phyloP scores from a whole-genome alignment of 2,797 vertebrate genomes.

The Podarcis siculus region DNA sequence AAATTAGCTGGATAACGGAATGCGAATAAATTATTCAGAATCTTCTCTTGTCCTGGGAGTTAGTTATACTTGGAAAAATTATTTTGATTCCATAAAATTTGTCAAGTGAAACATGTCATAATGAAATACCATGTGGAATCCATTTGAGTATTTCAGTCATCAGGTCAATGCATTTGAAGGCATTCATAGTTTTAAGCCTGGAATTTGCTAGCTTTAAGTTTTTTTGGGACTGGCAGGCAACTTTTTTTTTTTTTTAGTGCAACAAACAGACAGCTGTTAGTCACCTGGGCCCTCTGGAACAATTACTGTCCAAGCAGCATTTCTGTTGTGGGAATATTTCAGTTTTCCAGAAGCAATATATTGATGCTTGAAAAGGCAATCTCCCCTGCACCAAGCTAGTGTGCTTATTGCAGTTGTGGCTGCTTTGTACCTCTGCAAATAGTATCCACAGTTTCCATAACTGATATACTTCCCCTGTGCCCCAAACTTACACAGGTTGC shows the following conservation, averaged over 20 bases:
- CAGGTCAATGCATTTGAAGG: neutral
- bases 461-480: neutral
- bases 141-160: neutral
- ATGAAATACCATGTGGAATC: neutral
- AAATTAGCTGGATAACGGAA: slow-evolving; percentile 66
- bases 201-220: neutral
- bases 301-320: neutral
- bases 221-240: neutral
- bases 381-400: neutral
- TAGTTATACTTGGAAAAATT: slow-evolving; percentile 57
- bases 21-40: slow-evolving; percentile 62
- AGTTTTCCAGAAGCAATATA: neutral
- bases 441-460: neutral
- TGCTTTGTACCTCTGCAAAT: neutral
- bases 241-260: neutral
- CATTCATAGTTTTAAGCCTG: neutral
- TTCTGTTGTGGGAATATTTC: neutral
- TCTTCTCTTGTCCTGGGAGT: slow-evolving; percentile 64
- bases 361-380: neutral
- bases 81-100: slow-evolving; percentile 51
- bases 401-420: neutral
- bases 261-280: neutral
- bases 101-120: neutral
- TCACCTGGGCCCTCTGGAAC: neutral
- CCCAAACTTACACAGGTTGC: neutral